Base-by-base conservation (phyloP, 1,140 invertebrate genomes). In the Eulimnadia texana region DNA sequence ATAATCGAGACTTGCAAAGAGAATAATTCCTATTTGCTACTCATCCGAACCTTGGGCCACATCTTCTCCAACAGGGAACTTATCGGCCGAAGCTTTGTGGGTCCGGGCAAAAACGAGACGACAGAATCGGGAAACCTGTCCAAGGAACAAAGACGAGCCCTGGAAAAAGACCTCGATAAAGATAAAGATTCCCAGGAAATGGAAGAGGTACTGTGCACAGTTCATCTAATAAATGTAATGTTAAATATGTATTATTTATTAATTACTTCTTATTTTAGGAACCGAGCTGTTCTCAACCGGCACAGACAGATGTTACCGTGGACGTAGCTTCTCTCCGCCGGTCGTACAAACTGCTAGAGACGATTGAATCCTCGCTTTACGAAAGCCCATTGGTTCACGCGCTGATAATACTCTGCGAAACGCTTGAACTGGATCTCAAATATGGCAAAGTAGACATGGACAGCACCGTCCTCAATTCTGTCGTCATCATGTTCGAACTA, bases 401-500 rank as follows among this genome's bases (percentile, higher is more conserved):
- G 25, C 74, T 93, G 51, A 80, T 82, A 52, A 82, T 81, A 10
- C 73, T 92, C 57, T 83, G 84, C 0, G 81, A 82, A 66, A 81
- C 79, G 65, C 75, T 90, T 62, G 81, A 84, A 68, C 79, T 88
- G 72, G 84, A 90, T 68, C 72, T 91, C 56, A 76, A 82, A 68
- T 65, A 78, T 67, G 74, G 76, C 25, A 62, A 64, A 10, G 64
- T 75, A 64, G 72, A 78, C 73, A 70, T 70, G 66, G 67, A 75
- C 70, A 72, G 73, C 64, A 69, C 74, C 63, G 73, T 80, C 24
- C 70, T 84, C 23, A 89, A 91, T 68, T 84, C 88, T 49, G 84
- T 93, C 66, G 76, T 93, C 23, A 90, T 93, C 63, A 83, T 91
- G 19, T 87, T 92, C 70, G 90, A 95, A 75, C 85, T 93, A 64